Evolutionary conservation across 2,888 invertebrate species (phyloP), one percentile per base, ranked within the genome.

Genomic region (Tetragonisca angustula): DNA sequence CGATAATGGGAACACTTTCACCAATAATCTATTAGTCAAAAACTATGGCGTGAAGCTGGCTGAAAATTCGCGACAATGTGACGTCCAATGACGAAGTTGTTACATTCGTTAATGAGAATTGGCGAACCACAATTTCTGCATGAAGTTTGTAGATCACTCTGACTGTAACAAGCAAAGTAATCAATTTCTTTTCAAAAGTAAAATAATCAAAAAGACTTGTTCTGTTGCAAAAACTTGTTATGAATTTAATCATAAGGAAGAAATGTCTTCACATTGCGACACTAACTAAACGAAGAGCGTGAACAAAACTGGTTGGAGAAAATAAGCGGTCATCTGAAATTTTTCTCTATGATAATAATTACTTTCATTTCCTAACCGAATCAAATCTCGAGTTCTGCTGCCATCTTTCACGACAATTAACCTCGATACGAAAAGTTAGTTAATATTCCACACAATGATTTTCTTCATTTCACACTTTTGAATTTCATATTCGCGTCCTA

Each of bases 1-100:
- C 32, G 43, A 69, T 84, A 89, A 89, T 69, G 85, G 59, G 83
- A 89, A 89, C 88, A 88, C 84, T 76, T 89, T 89, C 88, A 79
- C 89, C 87, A 71, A n/a, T 67, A 68, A 79, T 79, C 73, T 75
- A 76, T 79, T 72, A 89, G 81, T 81, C 87, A 27, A 89, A 88
- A 89, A 76, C 78, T 36, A 27, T 2, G 32, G n/a, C 68, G 64
- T 21, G 75, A 21, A 56, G 64, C 56, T 65, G 50, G n/a, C 24
- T 65, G 69, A 72, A 73, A 73, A 78, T 80, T 71, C 52, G 78
- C 70, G 32, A 49, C 54, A 56, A n/a, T 24, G 17, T 17, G 24
- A 50, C 11, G 24, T 64, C 36, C 32, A 1, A 13, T 13, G 49
- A 61, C 15, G 36, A 2, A 64, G 19, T 5, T 36, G 11, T 36